Base-by-base conservation (phyloP, 2,888 invertebrate species). In the Syritta pipiens region DNA sequence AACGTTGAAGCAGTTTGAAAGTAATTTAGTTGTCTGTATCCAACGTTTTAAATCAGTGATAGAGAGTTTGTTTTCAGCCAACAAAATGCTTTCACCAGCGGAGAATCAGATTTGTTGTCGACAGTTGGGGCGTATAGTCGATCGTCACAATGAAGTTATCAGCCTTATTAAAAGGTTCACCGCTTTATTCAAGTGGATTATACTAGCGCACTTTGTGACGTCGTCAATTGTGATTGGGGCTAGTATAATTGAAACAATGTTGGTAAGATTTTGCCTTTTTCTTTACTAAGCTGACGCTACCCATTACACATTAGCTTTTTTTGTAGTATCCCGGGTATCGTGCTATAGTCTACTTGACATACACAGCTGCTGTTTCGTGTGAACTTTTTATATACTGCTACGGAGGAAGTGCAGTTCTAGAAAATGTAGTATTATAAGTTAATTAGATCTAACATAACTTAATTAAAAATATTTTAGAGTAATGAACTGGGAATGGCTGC, bases 321-420 rank as follows among this genome's bases (percentile, higher is more conserved):
- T 42, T 30, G 1, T 10, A 75, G 75, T 75, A 53, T 14, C 48
- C 53, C 2, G 67, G 75, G 20, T 12, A 7, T 5, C 53, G 75
- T 4, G 37, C 48, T 0, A 0, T 75, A 3, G 1, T 75, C 17
- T 68, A 40, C 7, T 6, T 32, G 3, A 46, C 67, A n/a, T 75
- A 12, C 30, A 60, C 67, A 0, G 4, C 37, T 6, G 37, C 75
- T n/a, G 75, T 60, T 1, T 48, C 32, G 20, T 55, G 46, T 24
- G 59, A 67, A 30, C 26, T 75, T 1, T 75, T 40, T n/a, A 60
- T 67, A 12, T 75, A 62, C 28, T 75, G 75, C 9, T 68, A 68
- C 22, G 75, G 75, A 4, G 75, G 75, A 7, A 75, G 19, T 12
- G 42, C 32, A 1, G 40, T 68, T 1, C 12, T 51, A 6, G 49